Base-by-base conservation (phyloP, 2,797 vertebrate genomes). In the Natrix natrix region DNA sequence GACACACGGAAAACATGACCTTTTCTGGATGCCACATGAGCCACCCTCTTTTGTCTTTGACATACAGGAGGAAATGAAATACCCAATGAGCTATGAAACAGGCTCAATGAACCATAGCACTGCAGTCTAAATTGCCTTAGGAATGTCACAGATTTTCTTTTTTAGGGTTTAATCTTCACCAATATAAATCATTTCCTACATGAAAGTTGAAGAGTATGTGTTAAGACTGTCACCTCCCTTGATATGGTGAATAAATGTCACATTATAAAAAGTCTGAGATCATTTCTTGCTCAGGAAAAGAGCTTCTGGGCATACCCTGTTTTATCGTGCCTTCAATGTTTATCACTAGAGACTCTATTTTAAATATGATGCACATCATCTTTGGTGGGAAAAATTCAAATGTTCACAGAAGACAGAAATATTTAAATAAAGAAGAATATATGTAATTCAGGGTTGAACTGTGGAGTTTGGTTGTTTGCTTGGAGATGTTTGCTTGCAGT, bases 201-300 rank as follows among this genome's bases (percentile, higher is more conserved):
- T 55, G 93, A 91, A 91, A 92, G 48, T 90, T 88, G 94, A 89
- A 37, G 37, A 92, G 52, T 0, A 56, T 0, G 63, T 93, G 83
- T 94, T 93, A 55, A 20, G 60, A 32, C 90, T 94, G 91, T 54
- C 28, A 0, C 0, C 87, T 93, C 60, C 90, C 61, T 91, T 91
- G 24, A 60, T 43, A 91, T 90, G 3, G 0, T 89, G 43, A 48
- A 11, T 48, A 2, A 89, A 54, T 1, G 28, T 93, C 8, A 32
- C 48, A 61, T 63, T 88, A 60, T 55, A 78, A 1, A 48, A 37
- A 28, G 43, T 60, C 16, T 69, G 83, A 43, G 66, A 90, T 24
- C 74, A 3, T 91, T 89, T 89, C 0, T 61, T 1, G 0, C 88
- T 22, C n/a, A 94, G 89, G 69, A 43, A 43, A 86, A 55, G 11